Evolutionary conservation across 2,888 invertebrate species (phyloP).

Genomic region (Graphium colonna): DNA sequence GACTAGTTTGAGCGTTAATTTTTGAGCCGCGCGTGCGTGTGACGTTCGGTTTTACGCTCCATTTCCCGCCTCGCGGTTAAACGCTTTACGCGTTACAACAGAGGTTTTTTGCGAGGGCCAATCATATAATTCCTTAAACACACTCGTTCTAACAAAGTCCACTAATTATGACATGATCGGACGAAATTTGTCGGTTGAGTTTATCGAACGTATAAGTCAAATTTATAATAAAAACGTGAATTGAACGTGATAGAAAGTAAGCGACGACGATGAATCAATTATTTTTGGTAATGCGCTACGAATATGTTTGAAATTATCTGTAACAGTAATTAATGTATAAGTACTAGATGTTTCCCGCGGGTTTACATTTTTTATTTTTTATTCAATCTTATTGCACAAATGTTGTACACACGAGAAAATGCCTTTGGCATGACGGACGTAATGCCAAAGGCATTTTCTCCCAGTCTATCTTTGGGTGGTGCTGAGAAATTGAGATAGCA

Average conservation of each 20-base stretch:
- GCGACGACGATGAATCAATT: no score
- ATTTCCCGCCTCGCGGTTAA: slow-evolving; percentile 60
- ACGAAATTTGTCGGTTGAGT: slow-evolving; percentile 1
- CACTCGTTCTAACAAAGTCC: slow-evolving; percentile 1
- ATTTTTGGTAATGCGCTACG: no score
- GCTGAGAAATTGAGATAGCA: no score
- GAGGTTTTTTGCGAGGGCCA: slow-evolving; percentile 35
- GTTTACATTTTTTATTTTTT: no score
- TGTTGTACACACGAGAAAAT: no score
- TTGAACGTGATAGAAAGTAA: background rate
- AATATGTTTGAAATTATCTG: no score
- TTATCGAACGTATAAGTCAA: background rate
- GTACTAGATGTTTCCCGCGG: no score
- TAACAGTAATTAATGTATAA: no score
- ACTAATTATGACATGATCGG: slow-evolving; percentile 8
- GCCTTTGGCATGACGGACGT: no score
- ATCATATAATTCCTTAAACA: slow-evolving; percentile 24
- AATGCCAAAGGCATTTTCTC: no score
- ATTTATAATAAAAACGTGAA: background rate
- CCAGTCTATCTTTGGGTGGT: no score
- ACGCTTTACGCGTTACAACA: slow-evolving; percentile 53
- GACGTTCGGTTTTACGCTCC: slow-evolving; percentile 65
- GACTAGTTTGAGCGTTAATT: background rate
- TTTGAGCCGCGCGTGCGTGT: slow-evolving; percentile 37
- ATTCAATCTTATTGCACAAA: no score